phyloP scores from a whole-genome alignment of 2,113 vertebrate genomes.

The Myrmecobius fasciatus region DNA sequence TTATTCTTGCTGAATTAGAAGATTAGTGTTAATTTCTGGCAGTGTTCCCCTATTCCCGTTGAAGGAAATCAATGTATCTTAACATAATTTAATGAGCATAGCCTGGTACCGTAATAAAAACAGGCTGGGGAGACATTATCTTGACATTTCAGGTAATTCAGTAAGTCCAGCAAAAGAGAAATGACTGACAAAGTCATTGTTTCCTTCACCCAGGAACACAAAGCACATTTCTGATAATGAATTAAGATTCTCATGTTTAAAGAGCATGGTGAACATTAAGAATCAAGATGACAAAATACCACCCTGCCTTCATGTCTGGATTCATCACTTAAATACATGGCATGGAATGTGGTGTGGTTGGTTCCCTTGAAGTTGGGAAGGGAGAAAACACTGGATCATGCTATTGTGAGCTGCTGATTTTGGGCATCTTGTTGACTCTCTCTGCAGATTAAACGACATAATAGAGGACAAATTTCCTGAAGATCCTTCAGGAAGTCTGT shows the following conservation, averaged over 20 bases:
- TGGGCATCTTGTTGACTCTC: neutral
- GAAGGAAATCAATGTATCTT: conserved; percentile 70
- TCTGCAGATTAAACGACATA: neutral
- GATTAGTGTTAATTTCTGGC: conserved; percentile 77
- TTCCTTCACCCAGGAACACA: conserved; percentile 44
- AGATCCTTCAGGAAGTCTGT: neutral
- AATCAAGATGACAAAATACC: conserved; percentile 11
- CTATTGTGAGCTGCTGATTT: neutral
- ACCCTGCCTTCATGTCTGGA: neutral
- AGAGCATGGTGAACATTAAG: neutral
- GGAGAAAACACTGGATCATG: neutral
- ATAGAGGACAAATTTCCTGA: neutral
- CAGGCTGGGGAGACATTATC: conserved; percentile 52
- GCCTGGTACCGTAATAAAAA: conserved; percentile 58
- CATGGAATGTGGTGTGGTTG: neutral
- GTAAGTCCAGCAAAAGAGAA: conserved; percentile 36
- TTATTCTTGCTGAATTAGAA: conserved; percentile 80
- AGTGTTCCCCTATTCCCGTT: conserved; percentile 64
- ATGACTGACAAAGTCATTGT: conserved; percentile 59
- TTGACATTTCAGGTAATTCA: conserved; percentile 64
- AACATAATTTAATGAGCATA: conserved; percentile 64
- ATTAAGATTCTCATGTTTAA: conserved; percentile 14
- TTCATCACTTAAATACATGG: neutral
- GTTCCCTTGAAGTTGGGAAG: neutral
- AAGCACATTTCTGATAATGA: conserved; percentile 16